Evolutionary conservation across 2,888 invertebrate species (phyloP).

Genomic region (Nomada fabriciana): DNA sequence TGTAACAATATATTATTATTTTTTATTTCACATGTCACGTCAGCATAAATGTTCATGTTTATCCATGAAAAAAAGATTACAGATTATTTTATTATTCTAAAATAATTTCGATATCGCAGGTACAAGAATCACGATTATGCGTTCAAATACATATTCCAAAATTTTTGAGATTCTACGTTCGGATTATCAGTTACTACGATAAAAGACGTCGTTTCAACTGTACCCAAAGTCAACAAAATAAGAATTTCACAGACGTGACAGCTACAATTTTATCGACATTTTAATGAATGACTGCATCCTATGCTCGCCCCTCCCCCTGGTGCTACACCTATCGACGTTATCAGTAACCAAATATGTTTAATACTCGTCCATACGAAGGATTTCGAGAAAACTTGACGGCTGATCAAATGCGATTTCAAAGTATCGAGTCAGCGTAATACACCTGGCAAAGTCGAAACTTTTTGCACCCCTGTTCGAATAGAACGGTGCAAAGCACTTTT

Average conservation of each 20-base stretch:
- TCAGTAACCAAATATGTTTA: conserved; percentile 42
- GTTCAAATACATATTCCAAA: conserved; percentile 2
- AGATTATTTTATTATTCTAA: background rate
- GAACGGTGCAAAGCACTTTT: background rate
- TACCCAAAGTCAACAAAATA: conserved; percentile 29
- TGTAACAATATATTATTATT: background rate
- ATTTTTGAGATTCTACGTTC: background rate
- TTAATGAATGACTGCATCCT: conserved; percentile 36
- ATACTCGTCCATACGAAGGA: background rate
- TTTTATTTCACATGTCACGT: background rate
- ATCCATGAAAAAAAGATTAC: too few relatives aligned
- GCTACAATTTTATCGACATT: conserved; percentile 25
- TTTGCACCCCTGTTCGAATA: background rate
- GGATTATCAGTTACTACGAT: conserved; percentile 20
- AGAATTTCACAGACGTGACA: background rate
- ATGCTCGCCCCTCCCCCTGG: background rate
- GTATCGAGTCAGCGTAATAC: background rate
- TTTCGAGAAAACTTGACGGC: background rate
- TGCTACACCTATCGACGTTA: conserved; percentile 21
- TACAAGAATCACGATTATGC: conserved; percentile 19
- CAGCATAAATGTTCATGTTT: too few relatives aligned
- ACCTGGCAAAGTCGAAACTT: background rate
- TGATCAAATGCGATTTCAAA: background rate
- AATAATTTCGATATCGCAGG: background rate
- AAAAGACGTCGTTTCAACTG: background rate